Conservation (phyloP, 2,113 vertebrate species). For the Brachyhypopomus occidentalis region DNA sequence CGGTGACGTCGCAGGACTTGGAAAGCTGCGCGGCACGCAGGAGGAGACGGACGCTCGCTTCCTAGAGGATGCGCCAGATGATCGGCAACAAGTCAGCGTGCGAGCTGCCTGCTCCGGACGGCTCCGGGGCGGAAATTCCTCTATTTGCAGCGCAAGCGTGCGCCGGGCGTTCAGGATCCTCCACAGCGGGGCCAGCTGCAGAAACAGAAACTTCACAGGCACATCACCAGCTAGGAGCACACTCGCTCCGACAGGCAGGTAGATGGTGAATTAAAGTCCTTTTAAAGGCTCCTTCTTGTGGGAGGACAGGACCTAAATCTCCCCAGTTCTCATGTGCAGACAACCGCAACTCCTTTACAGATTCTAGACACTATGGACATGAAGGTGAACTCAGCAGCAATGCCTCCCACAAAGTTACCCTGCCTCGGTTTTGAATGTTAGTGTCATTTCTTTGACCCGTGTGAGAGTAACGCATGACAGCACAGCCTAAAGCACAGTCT, state of each 20-base stretch:
- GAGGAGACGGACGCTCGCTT: background rate
- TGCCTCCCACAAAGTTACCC: constrained; percentile 17
- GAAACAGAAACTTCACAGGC: constrained; percentile 67
- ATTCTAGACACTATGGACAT: background rate
- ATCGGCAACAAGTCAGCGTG: constrained; percentile 54
- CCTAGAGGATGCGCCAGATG: constrained; percentile 39
- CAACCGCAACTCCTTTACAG: background rate
- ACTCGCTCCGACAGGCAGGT: constrained; percentile 64
- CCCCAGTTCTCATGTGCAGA: background rate
- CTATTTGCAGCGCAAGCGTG: constrained; percentile 50
- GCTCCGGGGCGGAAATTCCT: constrained; percentile 55
- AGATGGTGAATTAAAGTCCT: constrained; percentile 66
- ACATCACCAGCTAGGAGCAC: constrained; percentile 62
- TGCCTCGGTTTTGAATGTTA: constrained; percentile 23
- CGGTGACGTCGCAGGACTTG: background rate
- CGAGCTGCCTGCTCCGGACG: constrained; percentile 41
- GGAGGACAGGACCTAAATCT: constrained; percentile 47
- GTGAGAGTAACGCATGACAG: background rate
- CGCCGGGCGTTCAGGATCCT: constrained; percentile 18
- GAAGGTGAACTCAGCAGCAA: background rate
- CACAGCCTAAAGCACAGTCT: background rate
- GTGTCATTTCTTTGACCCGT: constrained; percentile 1
- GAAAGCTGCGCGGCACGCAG: background rate
- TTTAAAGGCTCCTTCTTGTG: constrained; percentile 59
- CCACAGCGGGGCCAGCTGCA: constrained; percentile 58